These are phyloP conservation scores for Gobio gobio DNA, from an alignment of 2,113 vertebrate species.

Conservation along the genomic window DNA sequence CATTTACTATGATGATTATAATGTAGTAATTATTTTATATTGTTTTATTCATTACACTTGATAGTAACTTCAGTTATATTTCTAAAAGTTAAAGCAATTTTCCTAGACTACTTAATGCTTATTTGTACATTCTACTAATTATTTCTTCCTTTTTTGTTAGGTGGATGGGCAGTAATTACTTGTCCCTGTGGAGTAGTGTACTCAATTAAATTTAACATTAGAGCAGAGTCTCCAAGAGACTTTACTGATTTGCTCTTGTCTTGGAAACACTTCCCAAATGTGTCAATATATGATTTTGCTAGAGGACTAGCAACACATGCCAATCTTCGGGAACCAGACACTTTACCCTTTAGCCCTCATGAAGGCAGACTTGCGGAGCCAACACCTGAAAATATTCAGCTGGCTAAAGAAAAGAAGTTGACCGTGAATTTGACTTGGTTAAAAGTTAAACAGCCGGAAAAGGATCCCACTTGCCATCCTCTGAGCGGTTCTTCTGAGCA, in stretches of 20 bases:
- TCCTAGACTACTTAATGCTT: background rate
- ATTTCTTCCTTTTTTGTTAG: background rate
- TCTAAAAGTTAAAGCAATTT: background rate
- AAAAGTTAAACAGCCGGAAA: background rate
- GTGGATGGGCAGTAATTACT: background rate
- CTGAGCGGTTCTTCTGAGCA: background rate
- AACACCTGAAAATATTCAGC: background rate
- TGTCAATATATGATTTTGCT: background rate
- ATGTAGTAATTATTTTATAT: background rate
- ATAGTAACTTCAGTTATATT: background rate
- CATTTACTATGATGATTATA: background rate
- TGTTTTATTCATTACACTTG: background rate
- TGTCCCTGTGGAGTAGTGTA: background rate
- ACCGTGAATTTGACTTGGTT: background rate
- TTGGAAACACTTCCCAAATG: background rate
- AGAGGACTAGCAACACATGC: background rate
- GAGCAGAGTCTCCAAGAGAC: conserved; percentile 1
- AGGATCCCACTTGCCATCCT: background rate
- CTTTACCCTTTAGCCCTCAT: background rate
- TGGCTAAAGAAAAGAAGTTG: background rate
- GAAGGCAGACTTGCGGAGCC: background rate
- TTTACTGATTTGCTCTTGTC: background rate
- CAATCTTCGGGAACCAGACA: background rate
- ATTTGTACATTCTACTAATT: background rate
- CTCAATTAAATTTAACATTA: background rate